Percentiles rank a stretch among this genome's conserved stretches.
Conservation (phyloP, 2,797 vertebrate species). For the Syndactyla subalaris region DNA sequence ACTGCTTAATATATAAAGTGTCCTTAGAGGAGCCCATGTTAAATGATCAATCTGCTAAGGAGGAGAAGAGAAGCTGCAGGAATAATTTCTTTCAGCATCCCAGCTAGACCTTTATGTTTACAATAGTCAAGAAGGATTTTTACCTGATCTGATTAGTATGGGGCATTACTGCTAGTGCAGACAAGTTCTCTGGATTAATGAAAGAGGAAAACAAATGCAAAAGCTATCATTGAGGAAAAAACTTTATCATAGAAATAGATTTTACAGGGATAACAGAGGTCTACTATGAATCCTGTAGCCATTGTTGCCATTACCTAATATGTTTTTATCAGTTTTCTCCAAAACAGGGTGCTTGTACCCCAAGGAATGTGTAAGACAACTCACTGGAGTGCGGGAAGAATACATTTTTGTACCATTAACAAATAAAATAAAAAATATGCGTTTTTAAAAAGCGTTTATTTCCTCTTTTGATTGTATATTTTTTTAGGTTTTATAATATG, state of each 20-base stretch:
- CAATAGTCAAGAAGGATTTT: background rate
- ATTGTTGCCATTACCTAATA: background rate
- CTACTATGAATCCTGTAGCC: background rate
- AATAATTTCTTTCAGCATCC: background rate
- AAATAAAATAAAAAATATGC: background rate
- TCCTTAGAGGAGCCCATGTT: background rate
- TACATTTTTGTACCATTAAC: background rate
- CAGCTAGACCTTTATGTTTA: background rate
- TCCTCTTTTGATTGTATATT: background rate
- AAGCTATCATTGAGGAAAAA: background rate
- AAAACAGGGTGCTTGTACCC: background rate
- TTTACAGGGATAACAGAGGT: background rate
- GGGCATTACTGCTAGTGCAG: background rate
- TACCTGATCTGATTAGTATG: background rate
- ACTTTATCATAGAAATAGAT: background rate
- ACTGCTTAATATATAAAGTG: background rate
- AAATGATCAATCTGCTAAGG: background rate
- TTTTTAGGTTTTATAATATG: background rate
- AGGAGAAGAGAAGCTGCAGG: background rate
- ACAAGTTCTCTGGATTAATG: background rate
- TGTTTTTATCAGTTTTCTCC: background rate
- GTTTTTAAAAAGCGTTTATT: fast-evolving
- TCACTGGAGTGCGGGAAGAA: background rate
- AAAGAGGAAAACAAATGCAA: background rate
- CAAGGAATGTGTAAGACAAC: background rate